Base-by-base conservation (phyloP, 1,140 invertebrate species). In the Homalodisca vitripennis region DNA sequence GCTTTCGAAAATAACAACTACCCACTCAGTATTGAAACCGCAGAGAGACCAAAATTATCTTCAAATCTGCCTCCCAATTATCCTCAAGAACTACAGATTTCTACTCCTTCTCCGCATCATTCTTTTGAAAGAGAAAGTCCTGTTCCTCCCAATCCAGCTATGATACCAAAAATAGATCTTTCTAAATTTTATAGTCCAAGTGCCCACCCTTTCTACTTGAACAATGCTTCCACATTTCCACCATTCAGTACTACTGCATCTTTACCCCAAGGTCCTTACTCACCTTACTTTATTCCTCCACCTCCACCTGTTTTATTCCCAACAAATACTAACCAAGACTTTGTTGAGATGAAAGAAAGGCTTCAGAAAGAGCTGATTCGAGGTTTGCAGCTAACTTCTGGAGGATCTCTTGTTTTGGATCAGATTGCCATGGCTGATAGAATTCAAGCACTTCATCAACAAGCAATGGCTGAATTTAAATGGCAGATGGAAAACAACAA, bases 351-450 rank as follows among this genome's bases (percentile, higher is more conserved):
- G 72, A 87, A 87, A 72, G 85, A 88, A 34, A 81, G 85, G 30
- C 80, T 89, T n/a, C 85, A 88, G 32, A 88, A 88, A 72, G 83
- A 88, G 72, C 78, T 88, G 3, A 85, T 88, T 10, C 82, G 88
- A 32, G 84, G 88, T 0, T 77, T 89, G 14, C 88, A 87, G 69
- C 78, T 89, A 71, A 87, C 87, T 12, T 88, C 88, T 6, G 89
- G 89, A 2, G 78, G 78, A 32, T 83, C 86, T 1, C 81, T 86
- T 26, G 80, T 90, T 0, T 82, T 84, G 1, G 87, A 90, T 24
- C 83, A 82, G 1, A 66, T 79, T 13, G 69, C 73, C 3, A 79
- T 64, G 74, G 72, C 74, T 1, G 74, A 77, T 14, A 73, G 79
- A 62, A 32, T 74, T 10, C 68, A 76, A 66, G 73, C 71, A 3